phyloP scores from a whole-genome alignment of 2,888 invertebrate genomes.

The Helleia helle region DNA sequence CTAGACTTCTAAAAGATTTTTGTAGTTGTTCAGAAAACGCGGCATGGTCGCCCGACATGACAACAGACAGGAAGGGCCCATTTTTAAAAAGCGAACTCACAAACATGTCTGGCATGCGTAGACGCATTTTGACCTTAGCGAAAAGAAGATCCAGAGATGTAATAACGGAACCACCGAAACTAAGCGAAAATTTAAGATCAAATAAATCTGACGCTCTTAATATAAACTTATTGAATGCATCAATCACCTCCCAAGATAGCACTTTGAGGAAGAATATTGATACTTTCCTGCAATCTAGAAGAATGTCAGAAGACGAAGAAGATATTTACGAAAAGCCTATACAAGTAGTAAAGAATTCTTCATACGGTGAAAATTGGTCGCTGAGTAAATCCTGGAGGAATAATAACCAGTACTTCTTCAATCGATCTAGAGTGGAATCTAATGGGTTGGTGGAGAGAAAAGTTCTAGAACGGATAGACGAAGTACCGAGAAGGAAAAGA shows the following conservation, averaged over 20 bases:
- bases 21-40: slow-evolving; percentile 69
- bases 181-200: slow-evolving; percentile 26
- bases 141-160: slow-evolving; percentile 46
- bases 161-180: slow-evolving; percentile 42
- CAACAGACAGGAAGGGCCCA: slow-evolving; percentile 51
- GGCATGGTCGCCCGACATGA: slow-evolving; percentile 68
- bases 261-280: slow-evolving; percentile 57
- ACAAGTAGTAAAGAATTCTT: slow-evolving; percentile 38
- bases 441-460: slow-evolving; percentile 35
- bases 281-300: slow-evolving; percentile 49
- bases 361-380: slow-evolving; percentile 67
- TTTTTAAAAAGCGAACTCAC: slow-evolving; percentile 61
- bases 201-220: slow-evolving; percentile 45
- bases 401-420: slow-evolving; percentile 49
- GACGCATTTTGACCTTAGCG: slow-evolving; percentile 57
- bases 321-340: slow-evolving; percentile 63
- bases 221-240: slow-evolving; percentile 51
- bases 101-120: slow-evolving; percentile 61
- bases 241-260: slow-evolving; percentile 55
- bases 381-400: slow-evolving; percentile 65
- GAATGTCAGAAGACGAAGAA: slow-evolving; percentile 57
- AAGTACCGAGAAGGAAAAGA: slow-evolving; percentile 46
- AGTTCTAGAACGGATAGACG: slow-evolving; percentile 52
- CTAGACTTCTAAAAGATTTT: slow-evolving; percentile 60
- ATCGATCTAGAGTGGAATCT: slow-evolving; percentile 41